Evolutionary conservation across 2,113 vertebrate species (phyloP), one percentile per base, ranked within the genome.

Genomic region (Acanthochromis polyacanthus): DNA sequence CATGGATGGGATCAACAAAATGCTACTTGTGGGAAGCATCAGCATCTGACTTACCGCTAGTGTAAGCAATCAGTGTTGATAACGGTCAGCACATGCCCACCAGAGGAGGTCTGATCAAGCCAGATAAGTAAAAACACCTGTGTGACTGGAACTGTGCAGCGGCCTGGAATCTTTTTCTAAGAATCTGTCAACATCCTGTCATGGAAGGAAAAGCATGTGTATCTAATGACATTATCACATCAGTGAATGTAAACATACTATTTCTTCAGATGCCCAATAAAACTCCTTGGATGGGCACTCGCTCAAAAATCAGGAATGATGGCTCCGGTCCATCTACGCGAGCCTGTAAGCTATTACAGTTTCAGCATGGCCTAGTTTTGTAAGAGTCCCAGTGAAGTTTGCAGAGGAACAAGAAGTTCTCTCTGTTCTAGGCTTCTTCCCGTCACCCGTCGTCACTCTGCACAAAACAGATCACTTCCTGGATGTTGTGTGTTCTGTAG

Each of bases 241-340:
- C 40, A 32, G 46, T 32, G 23, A 46, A n/a, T 8, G 64, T 65
- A 66, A 75, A 46, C 61, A 65, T 40, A 25, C 4, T 5, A 23
- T 43, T 52, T 43, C 17, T 23, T 56, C 6, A 17, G 50, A 64
- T 46, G 36, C 20, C 62, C 19, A 16, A 22, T 46, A 43, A 36
- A 22, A 48, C 16, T 38, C 0, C 2, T 12, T 20, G 22, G 5
- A 2, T 14, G 30, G 36, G 20, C 38, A 12, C 0, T 4, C 12
- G 6, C 25, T 71, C 59, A 51, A 19, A 71, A 58, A 40, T 55
- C 66, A 70, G 59, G 23, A 75, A 45, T 43, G 68, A 73, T 73
- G 64, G 63, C 59, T 32, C 15, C 25, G 9, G 20, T 75, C 59
- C 71, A 71, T 55, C 30, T 53, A 40, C 9, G 19, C 30, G 46